Base-by-base conservation (phyloP, 1,140 invertebrate genomes). In the Epicauta chinensis region DNA sequence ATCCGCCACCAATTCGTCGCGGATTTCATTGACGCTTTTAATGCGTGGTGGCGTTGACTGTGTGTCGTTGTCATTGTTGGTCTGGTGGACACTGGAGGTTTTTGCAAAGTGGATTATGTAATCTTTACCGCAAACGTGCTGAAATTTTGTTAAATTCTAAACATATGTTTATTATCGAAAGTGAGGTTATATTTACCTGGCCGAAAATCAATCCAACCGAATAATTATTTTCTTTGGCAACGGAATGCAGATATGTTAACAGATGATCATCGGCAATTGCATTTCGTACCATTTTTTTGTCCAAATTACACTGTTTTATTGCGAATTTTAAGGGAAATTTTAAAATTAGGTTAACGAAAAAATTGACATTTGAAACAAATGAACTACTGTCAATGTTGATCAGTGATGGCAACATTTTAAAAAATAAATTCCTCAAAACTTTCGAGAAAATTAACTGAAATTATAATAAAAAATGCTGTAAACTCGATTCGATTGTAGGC, bases 21-120 rank as follows among this genome's bases (percentile, higher is more conserved):
- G 76, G 16, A 84, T 71, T 59, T 75, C 76, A 13, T 34, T 34
- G 6, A n/a, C 1, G 12, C 35, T 60, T 46, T 49, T 64, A 10
- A 62, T 40, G n/a, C 43, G 43, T 11, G 71, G 51, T 56, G 59
- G 68, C 36, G 57, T 64, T 3, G 52, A 13, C 42, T 48, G 50
- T 71, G 70, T 48, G 48, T 40, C 55, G 65, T 71, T 31, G 62
- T 70, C 35, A 55, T 57, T 5, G 1, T 23, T 7, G 2, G 7
- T 23, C 7, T 40, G 35, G 34, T 59, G 62, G 65, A 59, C 79
- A 35, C 79, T 78, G 13, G 85, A 82, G 13, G 85, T 86, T 57
- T 80, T 77, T 11, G 84, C 81, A 58, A 89, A 71, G 62, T 86
- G 84, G 39, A 87, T 77, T 2, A 86, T 78, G 73, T 78, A 86